phyloP scores from a whole-genome alignment of 2,888 invertebrate species.

The Rhyacophila evoluta region DNA sequence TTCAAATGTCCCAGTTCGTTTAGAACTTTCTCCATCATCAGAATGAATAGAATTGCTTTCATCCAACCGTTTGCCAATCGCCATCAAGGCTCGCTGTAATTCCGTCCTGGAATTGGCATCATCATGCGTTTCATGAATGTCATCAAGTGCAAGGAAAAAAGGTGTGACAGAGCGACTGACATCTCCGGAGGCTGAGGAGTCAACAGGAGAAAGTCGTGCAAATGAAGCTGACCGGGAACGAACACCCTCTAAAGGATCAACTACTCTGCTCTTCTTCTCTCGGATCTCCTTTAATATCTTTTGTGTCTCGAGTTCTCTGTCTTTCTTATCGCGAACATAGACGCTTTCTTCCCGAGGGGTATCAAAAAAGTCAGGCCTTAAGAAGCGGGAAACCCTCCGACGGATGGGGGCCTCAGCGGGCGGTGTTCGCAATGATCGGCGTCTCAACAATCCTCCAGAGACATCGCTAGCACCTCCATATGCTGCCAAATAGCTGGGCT shows the following conservation, averaged over 20 bases:
- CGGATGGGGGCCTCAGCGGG: conserved; percentile 62
- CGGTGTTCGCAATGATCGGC: conserved; percentile 60
- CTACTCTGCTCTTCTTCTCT: conserved; percentile 69
- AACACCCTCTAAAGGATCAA: conserved; percentile 60
- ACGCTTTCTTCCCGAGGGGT: conserved; percentile 76
- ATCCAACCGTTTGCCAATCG: conserved; percentile 56
- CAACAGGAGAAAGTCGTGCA: conserved; percentile 61
- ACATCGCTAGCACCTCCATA: conserved; percentile 58
- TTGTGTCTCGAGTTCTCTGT: conserved; percentile 78
- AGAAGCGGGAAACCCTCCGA: conserved; percentile 78
- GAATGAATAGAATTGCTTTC: conserved; percentile 48
- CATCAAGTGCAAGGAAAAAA: conserved; percentile 68
- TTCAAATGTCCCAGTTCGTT: conserved; percentile 46
- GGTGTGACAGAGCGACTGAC: conserved; percentile 68
- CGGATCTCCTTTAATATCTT: conserved; percentile 76
- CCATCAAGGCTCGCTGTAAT: conserved; percentile 36
- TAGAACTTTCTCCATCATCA: conserved; percentile 54
- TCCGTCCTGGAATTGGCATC: conserved; percentile 56
- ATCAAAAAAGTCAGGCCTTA: conserved; percentile 84
- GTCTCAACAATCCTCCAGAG: conserved; percentile 57
- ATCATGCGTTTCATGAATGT: conserved; percentile 65
- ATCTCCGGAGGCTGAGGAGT: conserved; percentile 61
- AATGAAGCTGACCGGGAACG: conserved; percentile 32
- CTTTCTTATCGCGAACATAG: conserved; percentile 72
- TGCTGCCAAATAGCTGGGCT: conserved; percentile 64